Conservation (phyloP, 2,113 vertebrate species). For the Chaenocephalus aceratus region DNA sequence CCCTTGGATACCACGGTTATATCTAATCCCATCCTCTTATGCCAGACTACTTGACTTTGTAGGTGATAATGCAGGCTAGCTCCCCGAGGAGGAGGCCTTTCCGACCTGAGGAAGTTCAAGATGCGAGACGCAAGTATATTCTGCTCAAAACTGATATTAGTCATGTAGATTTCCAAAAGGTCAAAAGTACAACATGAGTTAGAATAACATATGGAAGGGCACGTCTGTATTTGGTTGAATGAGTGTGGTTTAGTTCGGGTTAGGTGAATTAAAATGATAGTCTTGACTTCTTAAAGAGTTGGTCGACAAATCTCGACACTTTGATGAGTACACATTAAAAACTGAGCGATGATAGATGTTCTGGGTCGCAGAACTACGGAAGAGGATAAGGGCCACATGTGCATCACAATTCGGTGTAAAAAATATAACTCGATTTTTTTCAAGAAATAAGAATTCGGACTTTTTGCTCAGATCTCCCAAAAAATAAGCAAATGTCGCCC, state of each 20-base stretch:
- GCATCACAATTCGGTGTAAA: no score
- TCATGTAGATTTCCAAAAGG: neutral
- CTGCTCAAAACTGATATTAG: neutral
- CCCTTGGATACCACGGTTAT: neutral
- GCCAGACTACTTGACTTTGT: constrained; percentile 49
- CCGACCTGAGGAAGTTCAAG: constrained; percentile 41
- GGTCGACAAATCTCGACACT: constrained; percentile 7
- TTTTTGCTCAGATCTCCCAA: no score
- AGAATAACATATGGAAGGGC: no score
- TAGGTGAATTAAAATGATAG: neutral
- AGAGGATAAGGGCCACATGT: no score
- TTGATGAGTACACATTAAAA: no score
- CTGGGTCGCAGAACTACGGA: no score
- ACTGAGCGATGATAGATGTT: no score
- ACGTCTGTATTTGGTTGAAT: neutral
- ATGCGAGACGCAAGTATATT: neutral
- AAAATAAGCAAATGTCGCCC: no score
- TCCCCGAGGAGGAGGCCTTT: constrained; percentile 35
- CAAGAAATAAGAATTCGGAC: no score
- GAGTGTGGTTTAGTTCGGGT: neutral
- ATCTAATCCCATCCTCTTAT: constrained; percentile 35
- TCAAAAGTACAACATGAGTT: neutral
- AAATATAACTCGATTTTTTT: no score
- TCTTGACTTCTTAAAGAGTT: neutral
- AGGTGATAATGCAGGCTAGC: constrained; percentile 27